Base-by-base conservation (phyloP, 1,140 invertebrate genomes). In the Apocrypta bakeri region DNA sequence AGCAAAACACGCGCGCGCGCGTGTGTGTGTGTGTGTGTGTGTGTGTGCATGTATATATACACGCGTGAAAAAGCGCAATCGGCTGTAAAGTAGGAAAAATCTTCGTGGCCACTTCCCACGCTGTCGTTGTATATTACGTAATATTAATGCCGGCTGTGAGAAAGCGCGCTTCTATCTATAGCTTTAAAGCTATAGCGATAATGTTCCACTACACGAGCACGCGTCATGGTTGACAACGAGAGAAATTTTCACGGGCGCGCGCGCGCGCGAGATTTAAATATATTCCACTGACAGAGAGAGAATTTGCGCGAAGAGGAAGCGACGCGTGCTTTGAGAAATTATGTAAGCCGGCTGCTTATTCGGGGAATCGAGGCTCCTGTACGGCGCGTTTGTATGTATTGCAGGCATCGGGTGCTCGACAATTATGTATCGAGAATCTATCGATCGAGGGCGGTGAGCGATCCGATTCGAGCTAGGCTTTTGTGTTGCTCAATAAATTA, bases 211-310 rank as follows among this genome's bases (percentile, higher is more conserved):
- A 56, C 14, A 17, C 1, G n/a, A n/a, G 17, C 48, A 56, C 21
- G 17, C 48, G 48, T 56, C 48, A 56, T 17, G 1, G 69, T 42
- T 37, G 69, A 42, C 69, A 42, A 8, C 0, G 69, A 27, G 63
- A 72, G 33, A 42, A 72, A 72, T 72, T 72, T 72, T 72, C 69
- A 72, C 69, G 69, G 69, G 33, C 69, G 69, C 33, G 63, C 69
- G 69, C 33, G 33, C 69, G 69, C 33, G 63, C 63, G 63, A 33
- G 25, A 40, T 72, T 72, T 79, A 71, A 29, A 69, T 69, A 79
- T 48, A 69, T 14, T 68, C 25, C 31, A 7, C 4, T 17, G 42
- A 17, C 12, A 48, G 21, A 56, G 48, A 48, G 42, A 56, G 48
- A 56, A 56, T 56, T 56, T 7, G n/a, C 21, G 48, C 2, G 48